Evolutionary conservation across 2,113 vertebrate species (phyloP).

Genomic region (Irena cyanogastra): DNA sequence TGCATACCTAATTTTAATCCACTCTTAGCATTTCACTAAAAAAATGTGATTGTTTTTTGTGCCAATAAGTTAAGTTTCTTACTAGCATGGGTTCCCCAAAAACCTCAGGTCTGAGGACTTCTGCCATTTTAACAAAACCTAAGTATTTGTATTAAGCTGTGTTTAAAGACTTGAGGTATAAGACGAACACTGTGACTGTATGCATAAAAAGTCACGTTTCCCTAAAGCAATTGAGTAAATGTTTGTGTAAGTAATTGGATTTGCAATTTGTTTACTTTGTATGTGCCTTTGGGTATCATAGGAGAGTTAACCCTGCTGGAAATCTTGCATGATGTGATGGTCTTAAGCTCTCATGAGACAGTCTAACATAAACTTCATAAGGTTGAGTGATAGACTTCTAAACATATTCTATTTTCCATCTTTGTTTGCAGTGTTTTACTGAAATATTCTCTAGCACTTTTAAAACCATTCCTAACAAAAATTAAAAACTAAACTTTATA

Average conservation of each 20-base stretch:
- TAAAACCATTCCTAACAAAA: not conserved
- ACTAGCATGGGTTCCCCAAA: not conserved
- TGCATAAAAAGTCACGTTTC: not conserved
- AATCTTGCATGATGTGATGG: not conserved
- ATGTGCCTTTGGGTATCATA: not conserved
- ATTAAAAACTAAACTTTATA: not conserved
- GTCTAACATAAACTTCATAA: not conserved
- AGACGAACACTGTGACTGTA: not conserved
- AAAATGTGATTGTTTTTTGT: not conserved
- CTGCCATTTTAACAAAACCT: not conserved
- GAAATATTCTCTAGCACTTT: not conserved
- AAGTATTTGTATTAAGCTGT: not conserved
- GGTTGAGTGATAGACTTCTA: not conserved
- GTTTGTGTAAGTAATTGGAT: constrained; percentile 33
- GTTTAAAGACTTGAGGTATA: not conserved
- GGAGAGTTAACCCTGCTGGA: not conserved
- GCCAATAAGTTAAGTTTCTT: not conserved
- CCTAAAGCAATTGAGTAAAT: not conserved
- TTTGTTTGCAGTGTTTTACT: not conserved
- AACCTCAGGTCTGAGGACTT: not conserved
- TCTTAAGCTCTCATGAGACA: not conserved
- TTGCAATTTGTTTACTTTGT: not conserved
- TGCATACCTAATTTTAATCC: not conserved
- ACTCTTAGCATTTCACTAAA: not conserved
- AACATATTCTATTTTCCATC: not conserved